Evolutionary conservation across 2,797 vertebrate genomes (phyloP), one percentile per base, ranked within the genome.

Genomic region (Benthosema pterotum): DNA sequence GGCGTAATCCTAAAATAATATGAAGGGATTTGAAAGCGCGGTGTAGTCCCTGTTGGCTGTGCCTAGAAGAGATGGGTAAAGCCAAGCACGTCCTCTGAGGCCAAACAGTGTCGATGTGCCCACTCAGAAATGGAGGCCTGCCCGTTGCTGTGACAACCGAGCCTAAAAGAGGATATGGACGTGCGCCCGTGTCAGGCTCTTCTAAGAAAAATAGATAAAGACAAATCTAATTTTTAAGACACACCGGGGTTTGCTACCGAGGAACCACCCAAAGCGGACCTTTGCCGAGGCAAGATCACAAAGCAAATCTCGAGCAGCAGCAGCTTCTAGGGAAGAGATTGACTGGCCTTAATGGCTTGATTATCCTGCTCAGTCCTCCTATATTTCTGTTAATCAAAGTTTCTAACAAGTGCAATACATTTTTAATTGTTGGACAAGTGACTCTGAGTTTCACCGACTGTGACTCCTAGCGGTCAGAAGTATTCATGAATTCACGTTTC

Each of bases 171-270:
- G 77, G 78, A 76, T 77, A 79, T 65, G 75, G 79, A 73, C 84
- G 86, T 69, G 78, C 72, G 62, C 73, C 73, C 70, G 75, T 13
- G 57, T 85, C 71, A 45, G 75, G 67, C 72, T 78, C 87, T 79
- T 82, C 76, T 78, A 82, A 80, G 71, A 76, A 88, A 89, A 72
- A 83, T 80, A 89, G 90, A 90, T 88, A 87, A 89, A 88, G 71
- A 77, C 55, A 78, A 75, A 65, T 52, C 86, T 90, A 52, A 87
- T 87, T 91, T 88, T 79, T 85, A 86, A 86, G 88, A 69, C 82
- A 52, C 77, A 67, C 63, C 0, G 75, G 80, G 79, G 83, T 79
- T n/a, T 71, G 55, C 65, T 80, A 25, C 22, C 22, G 22, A n/a
- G n/a, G n/a, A n/a, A 70, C 56, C 11, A 16, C 47, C 53, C 15